phyloP scores from a whole-genome alignment of 2,888 invertebrate genomes.

The Volucella inanis region DNA sequence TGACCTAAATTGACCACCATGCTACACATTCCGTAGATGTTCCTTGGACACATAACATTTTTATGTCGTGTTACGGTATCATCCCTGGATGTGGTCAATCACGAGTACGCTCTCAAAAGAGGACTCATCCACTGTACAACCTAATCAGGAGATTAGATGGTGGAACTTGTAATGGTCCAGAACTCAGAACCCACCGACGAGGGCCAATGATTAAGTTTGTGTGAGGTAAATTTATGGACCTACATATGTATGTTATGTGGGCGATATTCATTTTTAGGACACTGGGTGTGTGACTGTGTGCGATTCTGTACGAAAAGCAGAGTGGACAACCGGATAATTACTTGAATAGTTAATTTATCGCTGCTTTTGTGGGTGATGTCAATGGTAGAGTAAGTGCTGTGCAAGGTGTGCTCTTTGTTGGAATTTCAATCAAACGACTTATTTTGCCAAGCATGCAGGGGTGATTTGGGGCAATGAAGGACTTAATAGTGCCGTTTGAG shows the following conservation, averaged over 20 bases:
- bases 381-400: neutral
- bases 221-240: conserved; percentile 40
- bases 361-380: conserved; percentile 12
- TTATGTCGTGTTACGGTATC: no score
- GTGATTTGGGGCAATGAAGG: conserved; percentile 36
- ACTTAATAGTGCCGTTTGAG: conserved; percentile 34
- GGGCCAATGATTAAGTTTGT: conserved; percentile 23
- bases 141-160: conserved; percentile 26
- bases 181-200: neutral
- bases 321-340: conserved; percentile 55
- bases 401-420: conserved; percentile 12
- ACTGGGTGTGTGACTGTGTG: neutral
- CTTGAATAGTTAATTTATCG: conserved; percentile 59
- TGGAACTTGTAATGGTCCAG: conserved; percentile 12
- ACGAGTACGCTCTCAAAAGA: conserved; percentile 1
- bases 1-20: no score
- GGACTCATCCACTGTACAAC: conserved; percentile 25
- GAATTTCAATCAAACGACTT: conserved; percentile 47
- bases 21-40: no score
- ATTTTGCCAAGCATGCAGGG: conserved; percentile 10
- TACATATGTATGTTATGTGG: no score
- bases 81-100: neutral
- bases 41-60: no score
- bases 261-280: conserved; percentile 36
- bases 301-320: conserved; percentile 10